Percentiles rank a stretch among this genome's conserved stretches.
These are phyloP conservation scores for Gallirallus australis DNA, from an alignment of 2,797 vertebrate genomes.

Conservation along the genomic window DNA sequence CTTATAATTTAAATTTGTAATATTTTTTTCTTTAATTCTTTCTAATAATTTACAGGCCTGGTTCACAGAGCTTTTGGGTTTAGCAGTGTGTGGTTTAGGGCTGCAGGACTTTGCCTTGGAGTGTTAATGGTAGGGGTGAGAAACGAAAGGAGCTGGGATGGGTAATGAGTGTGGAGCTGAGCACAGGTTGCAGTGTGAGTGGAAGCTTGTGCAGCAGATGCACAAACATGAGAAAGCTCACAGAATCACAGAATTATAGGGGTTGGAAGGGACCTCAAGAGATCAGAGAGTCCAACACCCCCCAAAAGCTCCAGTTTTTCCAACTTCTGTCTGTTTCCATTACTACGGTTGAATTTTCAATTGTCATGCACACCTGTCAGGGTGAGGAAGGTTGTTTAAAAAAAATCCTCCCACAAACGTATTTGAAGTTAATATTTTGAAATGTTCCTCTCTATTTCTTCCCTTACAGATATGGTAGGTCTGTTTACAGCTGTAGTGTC, in stretches of 20 bases:
- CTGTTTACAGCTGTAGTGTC: neutral
- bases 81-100: neutral
- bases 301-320: neutral
- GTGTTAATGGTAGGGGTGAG: accelerated
- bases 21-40: neutral
- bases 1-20: too few relatives aligned
- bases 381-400: neutral
- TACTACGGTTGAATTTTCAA: neutral
- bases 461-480: neutral
- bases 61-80: neutral
- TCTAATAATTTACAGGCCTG: neutral
- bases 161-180: accelerated
- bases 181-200: accelerated
- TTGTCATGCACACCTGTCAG: neutral
- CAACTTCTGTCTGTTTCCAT: accelerated
- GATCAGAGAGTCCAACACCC: too few relatives aligned
- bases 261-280: too few relatives aligned
- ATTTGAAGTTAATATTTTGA: neutral
- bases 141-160: neutral
- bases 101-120: neutral
- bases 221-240: neutral
- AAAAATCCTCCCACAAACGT: accelerated
- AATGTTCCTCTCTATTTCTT: accelerated
- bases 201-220: accelerated
- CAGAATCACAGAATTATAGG: too few relatives aligned